A percentile compares a stretch with the other conserved stretches of the same genome.
These are phyloP conservation scores for Echinops telfairi DNA, from an alignment of 2,113 vertebrate species.

Conservation along the genomic window DNA sequence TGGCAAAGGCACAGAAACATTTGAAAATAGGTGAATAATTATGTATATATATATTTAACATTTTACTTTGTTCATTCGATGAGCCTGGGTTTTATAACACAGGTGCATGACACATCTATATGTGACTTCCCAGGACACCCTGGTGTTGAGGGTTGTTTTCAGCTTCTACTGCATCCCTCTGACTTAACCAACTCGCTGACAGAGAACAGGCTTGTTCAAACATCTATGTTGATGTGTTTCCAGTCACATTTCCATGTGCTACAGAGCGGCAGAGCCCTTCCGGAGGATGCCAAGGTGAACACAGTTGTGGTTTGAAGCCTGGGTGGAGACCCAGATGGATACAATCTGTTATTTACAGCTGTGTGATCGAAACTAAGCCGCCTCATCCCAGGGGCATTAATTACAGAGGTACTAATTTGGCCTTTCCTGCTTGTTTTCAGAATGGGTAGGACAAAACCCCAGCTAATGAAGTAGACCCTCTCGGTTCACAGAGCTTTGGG, in stretches of 20 bases:
- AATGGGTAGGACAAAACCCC: conserved; percentile 7
- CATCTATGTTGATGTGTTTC: neutral
- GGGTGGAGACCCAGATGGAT: neutral
- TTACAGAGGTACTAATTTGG: conserved; percentile 13
- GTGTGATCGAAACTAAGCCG: conserved; percentile 26
- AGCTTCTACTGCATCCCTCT: neutral
- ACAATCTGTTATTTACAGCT: conserved; percentile 51
- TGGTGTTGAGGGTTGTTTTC: neutral
- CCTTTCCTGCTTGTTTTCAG: conserved; percentile 59
- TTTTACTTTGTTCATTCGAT: conserved; percentile 1
- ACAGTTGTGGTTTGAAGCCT: neutral
- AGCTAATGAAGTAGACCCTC: conserved; percentile 13
- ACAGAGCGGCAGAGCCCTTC: neutral
- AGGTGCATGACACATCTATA: neutral
- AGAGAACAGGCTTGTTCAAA: neutral
- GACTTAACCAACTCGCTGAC: neutral
- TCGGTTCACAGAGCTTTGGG: neutral
- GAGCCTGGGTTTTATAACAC: neutral
- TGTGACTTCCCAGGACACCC: neutral
- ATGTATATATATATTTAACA: neutral
- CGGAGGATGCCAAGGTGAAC: neutral
- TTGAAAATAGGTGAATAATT: neutral
- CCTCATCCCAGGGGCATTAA: conserved; percentile 25
- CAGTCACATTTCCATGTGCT: neutral
- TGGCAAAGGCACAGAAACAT: conserved; percentile 19